A percentile compares a stretch with the other conserved stretches of the same genome.
phyloP scores from a whole-genome alignment of 2,113 vertebrate species.

The Apeltes quadracus region DNA sequence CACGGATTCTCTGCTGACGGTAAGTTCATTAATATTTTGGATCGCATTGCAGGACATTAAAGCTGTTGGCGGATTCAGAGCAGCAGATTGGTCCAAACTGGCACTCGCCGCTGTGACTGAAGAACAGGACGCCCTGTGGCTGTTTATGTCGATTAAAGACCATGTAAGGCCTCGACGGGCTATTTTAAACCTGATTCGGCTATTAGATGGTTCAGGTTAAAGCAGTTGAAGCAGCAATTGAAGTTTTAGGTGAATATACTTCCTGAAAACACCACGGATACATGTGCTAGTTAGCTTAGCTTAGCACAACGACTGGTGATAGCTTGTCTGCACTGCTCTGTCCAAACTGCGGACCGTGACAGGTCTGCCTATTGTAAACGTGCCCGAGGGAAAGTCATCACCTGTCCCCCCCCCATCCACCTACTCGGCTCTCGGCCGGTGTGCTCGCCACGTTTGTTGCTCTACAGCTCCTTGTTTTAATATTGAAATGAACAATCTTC shows the following conservation, averaged over 20 bases:
- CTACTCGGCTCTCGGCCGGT: constrained; percentile 46
- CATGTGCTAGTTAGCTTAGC: neutral
- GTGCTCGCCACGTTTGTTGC: constrained; percentile 33
- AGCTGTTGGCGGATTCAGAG: constrained; percentile 8
- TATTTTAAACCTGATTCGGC: neutral
- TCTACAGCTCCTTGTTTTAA: constrained; percentile 40
- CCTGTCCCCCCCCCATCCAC: constrained; percentile 47
- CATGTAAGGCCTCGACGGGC: neutral
- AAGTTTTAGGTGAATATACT: neutral
- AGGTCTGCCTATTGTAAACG: constrained; percentile 55
- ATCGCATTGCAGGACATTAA: constrained; percentile 26
- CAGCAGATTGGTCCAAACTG: constrained; percentile 19
- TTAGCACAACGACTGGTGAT: neutral
- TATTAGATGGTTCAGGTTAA: neutral
- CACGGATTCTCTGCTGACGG: constrained; percentile 28
- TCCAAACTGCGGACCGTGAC: constrained; percentile 39
- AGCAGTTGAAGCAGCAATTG: neutral
- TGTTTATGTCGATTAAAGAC: neutral
- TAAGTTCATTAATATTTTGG: constrained; percentile 32
- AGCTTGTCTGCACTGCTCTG: neutral
- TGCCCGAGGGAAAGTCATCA: constrained; percentile 56
- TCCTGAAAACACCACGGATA: no score
- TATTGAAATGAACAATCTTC: constrained; percentile 56
- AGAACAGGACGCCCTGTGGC: neutral
- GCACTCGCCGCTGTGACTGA: constrained; percentile 12